Conservation (phyloP, 2,797 vertebrate species). For the Austrolebias charrua region DNA sequence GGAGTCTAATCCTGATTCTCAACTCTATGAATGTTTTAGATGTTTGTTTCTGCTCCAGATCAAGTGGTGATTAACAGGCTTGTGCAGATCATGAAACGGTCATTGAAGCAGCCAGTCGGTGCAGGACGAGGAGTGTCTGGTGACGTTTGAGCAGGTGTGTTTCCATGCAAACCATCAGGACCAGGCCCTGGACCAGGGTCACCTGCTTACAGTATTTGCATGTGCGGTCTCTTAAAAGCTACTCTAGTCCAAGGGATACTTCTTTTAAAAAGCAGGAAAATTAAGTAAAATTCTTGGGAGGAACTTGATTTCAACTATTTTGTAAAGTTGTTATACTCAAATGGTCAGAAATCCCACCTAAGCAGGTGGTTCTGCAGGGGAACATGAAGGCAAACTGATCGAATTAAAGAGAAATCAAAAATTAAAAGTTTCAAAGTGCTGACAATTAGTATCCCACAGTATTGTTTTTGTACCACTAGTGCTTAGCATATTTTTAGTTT, state of each 20-base stretch:
- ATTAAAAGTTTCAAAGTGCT: too few relatives aligned
- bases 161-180: conserved; percentile 27
- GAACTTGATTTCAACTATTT: neutral
- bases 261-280: neutral
- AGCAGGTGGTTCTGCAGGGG: neutral
- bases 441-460: too few relatives aligned
- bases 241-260: neutral
- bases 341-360: neutral
- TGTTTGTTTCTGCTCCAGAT: too few relatives aligned
- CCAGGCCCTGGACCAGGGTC: conserved; percentile 1
- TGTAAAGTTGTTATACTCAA: neutral
- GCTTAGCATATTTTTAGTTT: too few relatives aligned
- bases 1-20: too few relatives aligned
- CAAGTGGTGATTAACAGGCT: too few relatives aligned
- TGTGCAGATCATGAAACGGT: too few relatives aligned
- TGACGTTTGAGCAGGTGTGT: conserved; percentile 4
- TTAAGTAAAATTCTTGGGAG: neutral
- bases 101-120: too few relatives aligned
- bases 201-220: conserved; percentile 51
- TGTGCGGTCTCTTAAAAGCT: conserved; percentile 24
- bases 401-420: neutral
- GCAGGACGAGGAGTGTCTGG: too few relatives aligned
- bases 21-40: too few relatives aligned
- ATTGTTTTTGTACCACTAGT: too few relatives aligned
- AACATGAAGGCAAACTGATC: neutral